Evolutionary conservation across 2,797 vertebrate species (phyloP), one percentile per base, ranked within the genome.

Genomic region (Borostomias antarcticus): DNA sequence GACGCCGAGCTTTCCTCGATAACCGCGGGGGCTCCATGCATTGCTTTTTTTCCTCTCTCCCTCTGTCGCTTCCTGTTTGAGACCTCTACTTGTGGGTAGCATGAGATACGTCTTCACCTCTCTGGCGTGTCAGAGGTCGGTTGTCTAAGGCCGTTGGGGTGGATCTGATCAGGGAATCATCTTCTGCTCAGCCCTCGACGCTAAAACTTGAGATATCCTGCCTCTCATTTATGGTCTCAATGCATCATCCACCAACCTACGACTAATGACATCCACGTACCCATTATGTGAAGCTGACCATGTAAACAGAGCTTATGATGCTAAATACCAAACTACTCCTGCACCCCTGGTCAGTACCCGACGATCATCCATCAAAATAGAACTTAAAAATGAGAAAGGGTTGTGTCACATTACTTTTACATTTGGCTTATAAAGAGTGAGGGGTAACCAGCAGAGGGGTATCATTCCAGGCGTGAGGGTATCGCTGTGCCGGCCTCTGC

Each of bases 61-160:
- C 26, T 17, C 57, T 17, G 3, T 43, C 3, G 54, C n/a, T 30
- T 28, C 1, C 60, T 70, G 43, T 58, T 58, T 19, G 66, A 19
- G 28, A 64, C 59, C 57, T 77, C 66, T 35, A 58, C 37, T 76
- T 58, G 45, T 62, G 45, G 58, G 25, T 70, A 40, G 51, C 66
- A 15, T 48, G 51, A 28, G 2, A 28, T 1, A 43, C 45, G 29
- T 32, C 40, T 57, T 15, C 23, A 17, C 21, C 19, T 72, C 6
- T 69, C 33, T 51, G 40, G 2, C n/a, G 5, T 13, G 40, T 43
- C 1, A 17, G 40, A 43, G 40, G n/a, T 43, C 15, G 40, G 2
- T 4, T 15, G 40, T 5, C 40, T 43, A 5, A n/a, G 40, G 40
- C 3, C 5, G n/a, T 43, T 40, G 37, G 37, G 10, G 11, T 43